Percentiles rank a stretch among this genome's conserved stretches.
phyloP scores from a whole-genome alignment of 2,888 invertebrate genomes.

The Agonopterix subpropinquella region DNA sequence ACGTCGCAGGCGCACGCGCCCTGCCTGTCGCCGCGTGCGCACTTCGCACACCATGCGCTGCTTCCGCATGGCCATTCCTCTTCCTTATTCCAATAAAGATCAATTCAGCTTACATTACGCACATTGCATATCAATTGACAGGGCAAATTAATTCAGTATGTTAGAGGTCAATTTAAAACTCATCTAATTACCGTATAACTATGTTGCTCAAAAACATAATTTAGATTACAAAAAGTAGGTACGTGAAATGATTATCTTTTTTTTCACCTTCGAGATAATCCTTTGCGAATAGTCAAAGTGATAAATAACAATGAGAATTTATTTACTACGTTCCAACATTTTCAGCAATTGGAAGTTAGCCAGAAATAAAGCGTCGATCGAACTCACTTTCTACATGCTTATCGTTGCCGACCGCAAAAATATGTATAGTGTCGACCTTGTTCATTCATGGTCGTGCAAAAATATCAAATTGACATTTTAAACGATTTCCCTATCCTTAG shows the following conservation, averaged over 20 bases:
- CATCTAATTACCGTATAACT: too few relatives aligned
- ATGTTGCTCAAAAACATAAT: too few relatives aligned
- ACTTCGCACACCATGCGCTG: constrained; percentile 18
- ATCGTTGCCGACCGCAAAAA: constrained; percentile 55
- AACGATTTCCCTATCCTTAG: constrained; percentile 67
- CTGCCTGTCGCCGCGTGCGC: constrained; percentile 11
- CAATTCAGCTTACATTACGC: too few relatives aligned
- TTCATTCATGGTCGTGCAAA: constrained; percentile 66
- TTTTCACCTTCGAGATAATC: too few relatives aligned
- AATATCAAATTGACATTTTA: constrained; percentile 72
- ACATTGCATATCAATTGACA: too few relatives aligned
- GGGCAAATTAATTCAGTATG: too few relatives aligned
- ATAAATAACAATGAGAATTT: constrained; percentile 14
- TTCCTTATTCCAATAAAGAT: too few relatives aligned
- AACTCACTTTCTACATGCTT: constrained; percentile 67
- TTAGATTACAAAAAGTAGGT: too few relatives aligned
- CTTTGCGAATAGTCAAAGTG: constrained; percentile 2
- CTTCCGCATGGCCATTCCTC: constrained; percentile 14
- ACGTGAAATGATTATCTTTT: too few relatives aligned
- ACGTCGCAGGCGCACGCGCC: constrained; percentile 27
- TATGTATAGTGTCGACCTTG: constrained; percentile 60
- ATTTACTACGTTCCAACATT: constrained; percentile 20
- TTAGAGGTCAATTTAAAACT: too few relatives aligned
- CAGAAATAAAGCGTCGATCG: constrained; percentile 49
- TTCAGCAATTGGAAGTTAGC: constrained; percentile 47